A percentile compares a stretch with the other conserved stretches of the same genome.
Conservation (phyloP, 2,797 vertebrate species). For the Syngnathus acus region DNA sequence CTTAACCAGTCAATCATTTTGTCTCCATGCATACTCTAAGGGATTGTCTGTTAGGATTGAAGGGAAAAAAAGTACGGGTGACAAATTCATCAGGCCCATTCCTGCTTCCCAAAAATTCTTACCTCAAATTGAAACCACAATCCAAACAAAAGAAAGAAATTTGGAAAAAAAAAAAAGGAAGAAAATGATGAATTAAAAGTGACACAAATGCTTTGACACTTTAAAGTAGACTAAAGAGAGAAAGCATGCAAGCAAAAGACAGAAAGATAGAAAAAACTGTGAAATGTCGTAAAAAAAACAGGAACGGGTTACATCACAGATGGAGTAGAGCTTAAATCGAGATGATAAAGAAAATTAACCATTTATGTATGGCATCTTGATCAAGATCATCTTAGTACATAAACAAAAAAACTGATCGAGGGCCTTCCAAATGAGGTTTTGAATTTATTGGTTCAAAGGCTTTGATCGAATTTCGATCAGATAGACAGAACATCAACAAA, state of each 20-base stretch:
- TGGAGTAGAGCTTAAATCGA: constrained; percentile 23
- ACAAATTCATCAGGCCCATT: constrained; percentile 19
- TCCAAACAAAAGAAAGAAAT: constrained; percentile 69
- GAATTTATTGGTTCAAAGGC: neutral
- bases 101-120: constrained; percentile 55
- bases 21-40: constrained; percentile 41
- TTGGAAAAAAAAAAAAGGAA: constrained; percentile 40
- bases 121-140: constrained; percentile 70
- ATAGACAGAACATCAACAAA: neutral
- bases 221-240: constrained; percentile 36
- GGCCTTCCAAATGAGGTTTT: constrained; percentile 2
- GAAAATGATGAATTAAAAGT: constrained; percentile 53
- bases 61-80: neutral
- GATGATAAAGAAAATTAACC: constrained; percentile 20
- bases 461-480: neutral
- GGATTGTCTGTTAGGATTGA: neutral
- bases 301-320: neutral
- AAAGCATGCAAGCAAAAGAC: constrained; percentile 42
- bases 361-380: constrained; percentile 17
- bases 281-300: neutral
- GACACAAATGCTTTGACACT: constrained; percentile 39
- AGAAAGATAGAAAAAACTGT: constrained; percentile 22
- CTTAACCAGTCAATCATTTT: constrained; percentile 20
- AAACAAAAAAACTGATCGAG: constrained; percentile 7
- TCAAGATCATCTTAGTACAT: constrained; percentile 13